Base-by-base conservation (phyloP, 92 coral and sea anemone genomes). In the Siderastrea radians region DNA sequence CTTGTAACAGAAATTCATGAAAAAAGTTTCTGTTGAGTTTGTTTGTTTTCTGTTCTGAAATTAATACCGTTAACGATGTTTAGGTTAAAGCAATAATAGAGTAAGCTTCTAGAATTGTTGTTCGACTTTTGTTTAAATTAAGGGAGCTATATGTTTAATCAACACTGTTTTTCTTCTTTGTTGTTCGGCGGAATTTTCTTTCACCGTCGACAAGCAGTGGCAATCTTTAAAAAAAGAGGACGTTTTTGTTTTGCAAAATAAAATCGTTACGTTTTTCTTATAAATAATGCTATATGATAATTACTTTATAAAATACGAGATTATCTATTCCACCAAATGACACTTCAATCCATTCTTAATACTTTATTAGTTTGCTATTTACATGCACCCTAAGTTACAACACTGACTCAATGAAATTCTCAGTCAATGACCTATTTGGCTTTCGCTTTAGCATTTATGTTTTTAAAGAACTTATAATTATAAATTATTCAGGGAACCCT, bases 401-500 rank as follows among this genome's bases (percentile, higher is more conserved):
- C 38, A 0, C 38, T 26, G 74, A 11, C 16, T 43, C 14, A 47
- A 17, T 1, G 52, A 16, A 17, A 79, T 63, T 60, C 61, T 49
- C 49, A 63, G 26, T 48, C 59, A 71, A 55, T 52, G 48, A 52
- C 26, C 13, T 82, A 53, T 70, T 82, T 70, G 55, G 57, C 69
- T 70, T 82, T 47, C 57, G 59, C 63, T 49, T 16, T 72, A 61
- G 71, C 68, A 3, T 38, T 44, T 14, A 57, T 59, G 68, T 60
- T 64, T 80, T 13, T 57, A 11, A 71, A 48, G 79, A 61, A 60
- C 47, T 49, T 59, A 50, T 49, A 4, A 10, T 73, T 49, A 82
- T 84, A 11, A 84, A 84, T 84, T 84, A 84, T 84, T 74, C 62
- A 84, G 19, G 70, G 59, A 76, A 26, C 54, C 48, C 87, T 44